phyloP scores from a whole-genome alignment of 2,797 vertebrate genomes.

The Semaprochilodus insignis region DNA sequence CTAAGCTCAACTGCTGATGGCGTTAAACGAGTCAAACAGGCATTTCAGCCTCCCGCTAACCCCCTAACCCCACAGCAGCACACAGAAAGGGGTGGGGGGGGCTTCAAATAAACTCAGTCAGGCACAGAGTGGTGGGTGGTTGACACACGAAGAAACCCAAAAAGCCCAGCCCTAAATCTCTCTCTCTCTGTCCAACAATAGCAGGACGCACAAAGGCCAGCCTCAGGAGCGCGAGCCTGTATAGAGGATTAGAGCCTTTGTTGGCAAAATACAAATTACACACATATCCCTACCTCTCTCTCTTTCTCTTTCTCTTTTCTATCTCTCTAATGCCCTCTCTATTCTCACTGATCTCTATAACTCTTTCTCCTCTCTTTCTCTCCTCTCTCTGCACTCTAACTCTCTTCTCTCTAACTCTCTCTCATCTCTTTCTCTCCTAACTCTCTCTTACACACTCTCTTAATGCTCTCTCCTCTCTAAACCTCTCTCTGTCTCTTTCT shows the following conservation, averaged over 20 bases:
- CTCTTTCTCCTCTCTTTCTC: constrained; percentile 7
- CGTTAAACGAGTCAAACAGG: constrained; percentile 83
- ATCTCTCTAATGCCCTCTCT: background rate
- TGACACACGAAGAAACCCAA: constrained; percentile 70
- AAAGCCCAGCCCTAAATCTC: constrained; percentile 53
- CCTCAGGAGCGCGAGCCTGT: constrained; percentile 77
- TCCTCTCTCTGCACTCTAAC: background rate
- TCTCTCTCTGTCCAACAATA: constrained; percentile 66
- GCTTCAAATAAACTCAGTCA: constrained; percentile 82
- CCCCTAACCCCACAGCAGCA: constrained; percentile 67
- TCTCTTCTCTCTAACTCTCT: background rate
- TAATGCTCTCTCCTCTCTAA: no score
- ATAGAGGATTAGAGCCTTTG: constrained; percentile 90
- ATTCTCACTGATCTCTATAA: no score
- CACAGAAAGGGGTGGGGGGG: constrained; percentile 64
- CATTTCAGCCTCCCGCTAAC: constrained; percentile 69
- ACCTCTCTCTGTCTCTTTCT: background rate
- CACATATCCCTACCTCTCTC: constrained; percentile 77
- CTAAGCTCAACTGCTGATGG: constrained; percentile 71
- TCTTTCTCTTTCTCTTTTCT: background rate
- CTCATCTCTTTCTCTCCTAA: background rate
- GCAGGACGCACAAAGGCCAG: constrained; percentile 80
- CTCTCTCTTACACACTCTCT: background rate
- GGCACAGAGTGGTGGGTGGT: constrained; percentile 85
- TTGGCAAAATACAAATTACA: constrained; percentile 97